phyloP scores from a whole-genome alignment of 2,888 invertebrate species.

The Antheraea yamamai region DNA sequence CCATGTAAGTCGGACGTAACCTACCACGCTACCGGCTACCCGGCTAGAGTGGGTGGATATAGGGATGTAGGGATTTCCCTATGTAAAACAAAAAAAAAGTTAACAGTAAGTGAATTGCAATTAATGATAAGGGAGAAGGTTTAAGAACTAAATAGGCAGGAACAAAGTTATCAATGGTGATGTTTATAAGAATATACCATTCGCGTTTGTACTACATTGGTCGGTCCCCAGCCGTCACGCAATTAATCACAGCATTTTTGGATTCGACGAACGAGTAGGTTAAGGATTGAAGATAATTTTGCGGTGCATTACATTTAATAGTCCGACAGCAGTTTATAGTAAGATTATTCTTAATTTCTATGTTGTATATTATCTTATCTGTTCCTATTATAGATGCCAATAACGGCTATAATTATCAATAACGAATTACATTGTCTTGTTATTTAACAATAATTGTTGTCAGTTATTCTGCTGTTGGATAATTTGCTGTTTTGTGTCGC shows the following conservation, averaged over 20 bases:
- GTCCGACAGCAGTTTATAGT: too few relatives aligned
- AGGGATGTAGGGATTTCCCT: too few relatives aligned
- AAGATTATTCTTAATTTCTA: neutral
- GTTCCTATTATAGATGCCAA: neutral
- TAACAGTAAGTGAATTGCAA: neutral
- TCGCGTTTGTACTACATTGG: neutral
- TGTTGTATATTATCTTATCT: neutral
- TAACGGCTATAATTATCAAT: too few relatives aligned
- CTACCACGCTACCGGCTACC: too few relatives aligned
- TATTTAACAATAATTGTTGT: too few relatives aligned
- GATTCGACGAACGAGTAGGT: neutral
- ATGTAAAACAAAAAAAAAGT: neutral
- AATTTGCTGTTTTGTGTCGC: too few relatives aligned
- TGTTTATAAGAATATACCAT: neutral
- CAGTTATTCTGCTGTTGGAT: too few relatives aligned
- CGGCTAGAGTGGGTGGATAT: too few relatives aligned
- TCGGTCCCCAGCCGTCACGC: neutral
- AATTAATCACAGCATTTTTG: neutral
- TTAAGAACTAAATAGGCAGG: neutral
- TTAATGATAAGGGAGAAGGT: neutral
- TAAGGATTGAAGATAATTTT: neutral
- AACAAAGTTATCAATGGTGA: neutral
- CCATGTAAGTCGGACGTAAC: too few relatives aligned
- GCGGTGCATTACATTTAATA: neutral
- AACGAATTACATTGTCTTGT: too few relatives aligned